Percentiles rank a stretch among this genome's conserved stretches.
These are phyloP conservation scores for Hylaeus anthracinus DNA, from an alignment of 1,140 invertebrate genomes.

Conservation along the genomic window DNA sequence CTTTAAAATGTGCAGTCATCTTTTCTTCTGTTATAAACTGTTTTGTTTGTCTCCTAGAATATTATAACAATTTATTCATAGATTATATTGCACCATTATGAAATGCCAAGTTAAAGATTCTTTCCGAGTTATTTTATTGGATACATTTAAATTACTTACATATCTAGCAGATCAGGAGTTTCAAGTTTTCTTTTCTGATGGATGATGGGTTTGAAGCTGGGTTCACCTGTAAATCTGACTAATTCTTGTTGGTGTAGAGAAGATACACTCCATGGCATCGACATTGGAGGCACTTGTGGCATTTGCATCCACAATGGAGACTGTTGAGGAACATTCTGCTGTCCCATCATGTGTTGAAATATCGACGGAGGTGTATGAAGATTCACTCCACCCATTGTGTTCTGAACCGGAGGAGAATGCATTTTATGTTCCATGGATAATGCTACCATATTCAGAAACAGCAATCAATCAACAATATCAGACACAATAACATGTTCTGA, in stretches of 20 bases:
- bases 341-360: constrained; percentile 78
- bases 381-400: constrained; percentile 75
- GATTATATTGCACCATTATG: background rate
- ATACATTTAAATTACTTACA: constrained; percentile 54
- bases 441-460: background rate
- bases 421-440: constrained; percentile 45
- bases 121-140: background rate
- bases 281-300: constrained; percentile 74
- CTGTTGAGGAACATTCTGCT: constrained; percentile 65
- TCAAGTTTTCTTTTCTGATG: constrained; percentile 77
- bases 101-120: background rate
- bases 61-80: background rate
- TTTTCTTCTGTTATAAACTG: constrained; percentile 91
- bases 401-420: constrained; percentile 60
- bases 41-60: constrained; percentile 82
- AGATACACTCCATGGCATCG: constrained; percentile 75
- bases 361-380: constrained; percentile 75
- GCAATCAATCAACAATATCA: background rate
- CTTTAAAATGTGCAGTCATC: constrained; percentile 88
- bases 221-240: constrained; percentile 72
- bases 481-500: background rate
- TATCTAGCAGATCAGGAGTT: constrained; percentile 66
- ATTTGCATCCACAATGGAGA: constrained; percentile 70
- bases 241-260: constrained; percentile 69
- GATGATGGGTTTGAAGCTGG: constrained; percentile 40